These are phyloP conservation scores for Peromyscus aztecus DNA, from an alignment of 2,797 vertebrate species.

Conservation along the genomic window DNA sequence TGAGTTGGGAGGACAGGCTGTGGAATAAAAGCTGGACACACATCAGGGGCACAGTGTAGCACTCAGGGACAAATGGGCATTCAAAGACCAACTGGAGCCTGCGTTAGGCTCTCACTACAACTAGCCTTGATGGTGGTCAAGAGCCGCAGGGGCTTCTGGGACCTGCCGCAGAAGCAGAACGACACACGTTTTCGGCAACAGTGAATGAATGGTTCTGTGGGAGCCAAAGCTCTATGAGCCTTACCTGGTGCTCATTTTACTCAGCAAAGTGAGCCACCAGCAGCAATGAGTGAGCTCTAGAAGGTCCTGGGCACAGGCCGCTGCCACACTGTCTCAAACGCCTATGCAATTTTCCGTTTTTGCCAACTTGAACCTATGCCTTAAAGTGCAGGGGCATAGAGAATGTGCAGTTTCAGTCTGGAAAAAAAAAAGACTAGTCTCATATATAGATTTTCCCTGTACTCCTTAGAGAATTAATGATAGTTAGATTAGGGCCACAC, in stretches of 20 bases:
- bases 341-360: background rate
- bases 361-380: background rate
- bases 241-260: background rate
- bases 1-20: background rate
- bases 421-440: background rate
- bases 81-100: background rate
- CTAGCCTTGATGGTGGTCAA: background rate
- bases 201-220: background rate
- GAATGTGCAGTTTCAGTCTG: background rate
- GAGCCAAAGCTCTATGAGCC: background rate
- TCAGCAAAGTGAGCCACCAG: background rate
- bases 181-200: background rate
- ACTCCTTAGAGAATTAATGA: background rate
- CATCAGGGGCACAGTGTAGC: background rate
- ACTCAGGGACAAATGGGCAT: background rate
- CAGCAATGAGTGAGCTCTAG: too few species aligned
- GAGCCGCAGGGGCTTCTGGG: background rate
- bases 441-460: background rate
- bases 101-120: background rate
- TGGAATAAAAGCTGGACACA: background rate
- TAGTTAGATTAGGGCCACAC: background rate
- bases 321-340: background rate
- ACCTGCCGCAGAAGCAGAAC: background rate
- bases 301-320: background rate
- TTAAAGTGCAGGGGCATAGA: background rate